These are phyloP conservation scores for Lasioglossum lativentre DNA, from an alignment of 2,888 invertebrate genomes.

Conservation along the genomic window DNA sequence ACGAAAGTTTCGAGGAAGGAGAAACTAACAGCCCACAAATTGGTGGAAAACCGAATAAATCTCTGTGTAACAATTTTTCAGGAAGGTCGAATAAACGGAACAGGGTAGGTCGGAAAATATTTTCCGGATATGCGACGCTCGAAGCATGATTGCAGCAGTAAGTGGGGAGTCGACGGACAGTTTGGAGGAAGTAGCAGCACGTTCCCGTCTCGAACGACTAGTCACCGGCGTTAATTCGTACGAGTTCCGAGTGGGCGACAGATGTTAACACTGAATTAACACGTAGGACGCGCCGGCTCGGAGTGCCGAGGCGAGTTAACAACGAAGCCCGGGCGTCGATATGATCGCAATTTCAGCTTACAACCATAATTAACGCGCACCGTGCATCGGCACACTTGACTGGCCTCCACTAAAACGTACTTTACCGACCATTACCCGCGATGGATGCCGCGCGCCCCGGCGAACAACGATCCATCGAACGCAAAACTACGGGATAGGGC, in stretches of 20 bases:
- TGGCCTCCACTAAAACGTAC: conserved; percentile 64
- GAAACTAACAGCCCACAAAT: not conserved
- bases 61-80: not conserved
- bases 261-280: conserved; percentile 70
- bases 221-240: conserved; percentile 38
- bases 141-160: not conserved
- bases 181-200: not conserved
- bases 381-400: conserved; percentile 56
- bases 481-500: not conserved
- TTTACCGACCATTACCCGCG: conserved; percentile 65
- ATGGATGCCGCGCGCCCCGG: conserved; percentile 38
- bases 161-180: not conserved
- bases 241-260: conserved; percentile 48
- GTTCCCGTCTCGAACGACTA: not conserved
- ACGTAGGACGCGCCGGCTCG: conserved; percentile 52
- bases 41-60: not conserved
- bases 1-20: not conserved
- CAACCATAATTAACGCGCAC: conserved; percentile 72
- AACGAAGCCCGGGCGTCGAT: conserved; percentile 66
- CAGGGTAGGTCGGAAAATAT: not conserved
- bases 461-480: conserved; percentile 19
- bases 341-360: conserved; percentile 74
- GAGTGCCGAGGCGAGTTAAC: conserved; percentile 63
- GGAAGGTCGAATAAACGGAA: not conserved
- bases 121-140: not conserved